Evolutionary conservation across 2,797 vertebrate species (phyloP).

Genomic region (Rhynchonycteris naso): DNA sequence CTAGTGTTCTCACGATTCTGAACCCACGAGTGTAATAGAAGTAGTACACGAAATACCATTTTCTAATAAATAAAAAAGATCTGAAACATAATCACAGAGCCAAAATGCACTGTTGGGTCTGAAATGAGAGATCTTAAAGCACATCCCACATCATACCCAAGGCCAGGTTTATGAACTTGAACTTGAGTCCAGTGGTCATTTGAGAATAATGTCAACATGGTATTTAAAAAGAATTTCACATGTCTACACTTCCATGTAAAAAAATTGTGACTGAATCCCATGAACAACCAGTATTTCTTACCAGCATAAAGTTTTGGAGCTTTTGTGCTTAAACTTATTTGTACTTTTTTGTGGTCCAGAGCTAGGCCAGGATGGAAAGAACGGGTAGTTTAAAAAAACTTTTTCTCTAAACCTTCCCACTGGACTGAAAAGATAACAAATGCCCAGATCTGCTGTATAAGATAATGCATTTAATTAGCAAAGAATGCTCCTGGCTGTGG

Average conservation of each 20-base stretch:
- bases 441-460: slow-evolving; percentile 47
- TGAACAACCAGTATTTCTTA: neutral
- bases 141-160: neutral
- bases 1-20: neutral
- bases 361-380: neutral
- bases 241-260: neutral
- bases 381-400: slow-evolving; percentile 61
- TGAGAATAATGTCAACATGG: neutral
- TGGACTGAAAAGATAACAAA: slow-evolving; percentile 50
- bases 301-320: neutral
- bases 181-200: neutral
- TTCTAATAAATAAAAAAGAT: neutral
- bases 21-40: neutral
- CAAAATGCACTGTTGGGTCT: neutral
- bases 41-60: neutral
- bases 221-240: neutral
- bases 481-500: slow-evolving; percentile 45
- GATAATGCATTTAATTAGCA: slow-evolving; percentile 69
- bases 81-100: neutral
- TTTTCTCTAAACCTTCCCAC: slow-evolving; percentile 39
- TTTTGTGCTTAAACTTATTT: slow-evolving; percentile 18
- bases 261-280: neutral
- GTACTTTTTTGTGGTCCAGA: neutral
- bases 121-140: neutral
- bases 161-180: neutral